These are phyloP conservation scores for Dendrolimus punctatus DNA, from an alignment of 1,140 invertebrate genomes.

Conservation along the genomic window DNA sequence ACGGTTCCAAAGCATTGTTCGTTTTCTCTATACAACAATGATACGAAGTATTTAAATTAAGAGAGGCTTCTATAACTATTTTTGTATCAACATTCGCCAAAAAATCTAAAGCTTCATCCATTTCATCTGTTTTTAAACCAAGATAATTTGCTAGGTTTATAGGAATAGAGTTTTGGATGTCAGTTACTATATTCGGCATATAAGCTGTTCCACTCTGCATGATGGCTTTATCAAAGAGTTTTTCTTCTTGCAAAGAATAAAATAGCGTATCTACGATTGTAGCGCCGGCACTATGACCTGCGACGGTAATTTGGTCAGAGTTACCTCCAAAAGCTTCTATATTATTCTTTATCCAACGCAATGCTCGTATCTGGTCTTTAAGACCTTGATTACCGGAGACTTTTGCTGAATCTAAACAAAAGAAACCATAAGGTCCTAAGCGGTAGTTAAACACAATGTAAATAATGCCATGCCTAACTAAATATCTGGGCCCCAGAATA, in stretches of 20 bases:
- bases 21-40: slow-evolving; percentile 22
- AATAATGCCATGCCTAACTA: slow-evolving; percentile 71
- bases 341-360: slow-evolving; percentile 4
- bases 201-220: slow-evolving; percentile 21
- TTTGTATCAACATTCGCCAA: slow-evolving; percentile 12
- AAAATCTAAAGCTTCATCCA: slow-evolving; percentile 16
- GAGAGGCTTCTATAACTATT: slow-evolving; percentile 15
- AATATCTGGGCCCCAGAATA: slow-evolving; percentile 66
- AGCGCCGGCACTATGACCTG: slow-evolving; percentile 1
- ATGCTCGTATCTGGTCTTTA: slow-evolving; percentile 3
- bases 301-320: slow-evolving; percentile 1
- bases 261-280: slow-evolving; percentile 2
- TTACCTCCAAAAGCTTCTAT: slow-evolving; percentile 4
- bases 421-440: slow-evolving; percentile 76
- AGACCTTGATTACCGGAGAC: slow-evolving; percentile 13
- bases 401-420: slow-evolving; percentile 76
- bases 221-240: slow-evolving; percentile 25
- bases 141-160: slow-evolving; percentile 19
- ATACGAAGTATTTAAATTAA: slow-evolving; percentile 4
- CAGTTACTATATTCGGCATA: neutral
- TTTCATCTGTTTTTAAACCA: slow-evolving; percentile 14
- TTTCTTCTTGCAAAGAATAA: neutral
- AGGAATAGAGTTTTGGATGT: slow-evolving; percentile 8
- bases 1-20: slow-evolving; percentile 16
- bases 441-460: slow-evolving; percentile 76